Base-by-base conservation (phyloP, 2,888 invertebrate genomes). In the Pocota personata region DNA sequence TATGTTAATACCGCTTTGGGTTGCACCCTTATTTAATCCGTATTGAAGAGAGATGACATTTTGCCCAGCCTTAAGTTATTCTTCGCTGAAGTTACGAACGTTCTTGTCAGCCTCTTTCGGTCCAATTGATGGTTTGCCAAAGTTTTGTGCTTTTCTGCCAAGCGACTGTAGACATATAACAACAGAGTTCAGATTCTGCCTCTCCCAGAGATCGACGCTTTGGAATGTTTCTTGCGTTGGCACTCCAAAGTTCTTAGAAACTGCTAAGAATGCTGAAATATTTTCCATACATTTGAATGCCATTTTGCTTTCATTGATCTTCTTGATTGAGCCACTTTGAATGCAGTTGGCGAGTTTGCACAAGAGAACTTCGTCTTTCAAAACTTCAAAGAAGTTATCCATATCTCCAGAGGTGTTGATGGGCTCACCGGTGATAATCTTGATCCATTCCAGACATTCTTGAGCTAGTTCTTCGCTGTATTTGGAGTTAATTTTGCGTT, bases 241-340 rank as follows among this genome's bases (percentile, higher is more conserved):
- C 3, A 99, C 98, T 46, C 99, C 99, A 87, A 98, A 94, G 77
- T 94, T 95, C 91, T 95, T 95, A 75, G 97, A 97, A 8, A 96
- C 96, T 88, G 96, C 97, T 82, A 98, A 93, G 93, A 99, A 98
- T 27, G 96, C 97, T 93, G 98, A 98, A 89, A 99, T 99, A 92
- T 99, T 99, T 93, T 99, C 99, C 99, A 99, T 99, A 93, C 98
- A 98, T 91, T 98, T 98, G 93, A 99, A 99, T 80, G 97, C 98
- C 96, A 98, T 96, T 91, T 95, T 95, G 78, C 96, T 96, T 89
- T 95, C 95, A 93, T 99, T 98, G 89, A 99, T 95, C 93, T 98
- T 98, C 94, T 98, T 98, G 76, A 99, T 95, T 69, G 95, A 95
- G 52, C 96, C 97, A 0, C 97, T 95, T 91, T 97, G 95, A 89